Base-by-base conservation (phyloP, 2,113 vertebrate species). In the Phrynosoma blainvillii region DNA sequence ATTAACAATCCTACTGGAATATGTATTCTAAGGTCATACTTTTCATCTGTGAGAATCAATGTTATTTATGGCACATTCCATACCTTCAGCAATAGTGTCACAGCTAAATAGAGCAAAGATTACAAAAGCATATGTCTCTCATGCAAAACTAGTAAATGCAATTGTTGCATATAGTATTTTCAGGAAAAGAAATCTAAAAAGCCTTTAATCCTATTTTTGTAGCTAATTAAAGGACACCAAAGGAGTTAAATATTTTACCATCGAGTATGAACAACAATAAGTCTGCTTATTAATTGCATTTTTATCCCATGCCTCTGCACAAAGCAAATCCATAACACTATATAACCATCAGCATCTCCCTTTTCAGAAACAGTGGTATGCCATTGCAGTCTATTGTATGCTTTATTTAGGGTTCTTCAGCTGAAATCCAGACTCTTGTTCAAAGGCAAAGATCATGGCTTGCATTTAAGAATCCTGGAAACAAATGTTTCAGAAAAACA, bases 381-480 rank as follows among this genome's bases (percentile, higher is more conserved):
- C 10, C 74, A 4, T 2, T 85, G 47, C 30, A 84, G 27, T 5
- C 40, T 84, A 40, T 59, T 81, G 62, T n/a, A 25, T 65, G 23
- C 8, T 93, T 92, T 1, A 0, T 68, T 30, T 59, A 84, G 84
- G 1, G 0, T 90, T 88, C 82, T 87, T 1, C 14, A 87, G 68
- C 77, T 23, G 14, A 40, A 91, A 16, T 68, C 54, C 54, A 82
- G 84, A 5, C 1, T 82, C n/a, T 40, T 79, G 36, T 78, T 84
- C 82, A 77, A 66, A 90, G 74, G 6, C 83, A 25, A 0, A 0
- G 66, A 68, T 79, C 54, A 79, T 9, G 79, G 0, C 62, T 73
- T n/a, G 1, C 13, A 59, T 84, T 76, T 90, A 79, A 90, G 2
- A 84, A 36, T 84, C 32, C 77, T 87, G 75, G 59, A 89, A 90